Evolutionary conservation across 2,888 invertebrate genomes (phyloP), one percentile per base, ranked within the genome.

Genomic region (Andrena minutula): DNA sequence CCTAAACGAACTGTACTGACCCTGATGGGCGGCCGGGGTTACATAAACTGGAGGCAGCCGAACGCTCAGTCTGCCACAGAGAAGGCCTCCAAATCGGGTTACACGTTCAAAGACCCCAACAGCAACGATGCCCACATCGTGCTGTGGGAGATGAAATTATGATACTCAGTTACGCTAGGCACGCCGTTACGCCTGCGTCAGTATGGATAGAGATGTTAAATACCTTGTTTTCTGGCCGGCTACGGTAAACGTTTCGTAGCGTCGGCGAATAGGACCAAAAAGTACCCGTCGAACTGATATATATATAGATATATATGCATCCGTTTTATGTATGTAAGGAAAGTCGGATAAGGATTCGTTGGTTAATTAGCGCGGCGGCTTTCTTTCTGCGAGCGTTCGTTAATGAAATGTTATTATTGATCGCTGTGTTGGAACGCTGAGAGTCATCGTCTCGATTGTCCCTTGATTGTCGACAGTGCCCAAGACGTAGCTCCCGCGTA

Each of bases 91-190:
- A 94, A 92, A 71, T 91, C 92, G 2, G 88, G 88, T 20, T 92
- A 91, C 82, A 84, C 89, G 20, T 84, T 95, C 56, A 95, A 95
- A 65, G 97, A 97, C 82, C 96, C 96, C 64, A 97, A 97, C 93
- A 96, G 96, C 83, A 97, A 96, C 91, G 97, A 98, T 95, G 98
- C 98, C 20, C 97, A 98, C 94, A 96, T 98, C 90, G 97, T 98
- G 83, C 96, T 98, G 66, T 98, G 98, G 98, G 98, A 98, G 94
- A 96, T 97, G 94, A 97, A 97, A 92, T 95, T 96, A 95, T 96
- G 96, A 96, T 94, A 83, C 85, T 85, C 75, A 70, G 69, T 86
- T 75, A 63, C 35, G 28, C 60, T 87, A 84, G 86, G 73, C 32
- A 60, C 66, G 30, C 68, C 75, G 72, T 83, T 83, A 41, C 74